These are phyloP conservation scores for Lepidurus couesii DNA, from an alignment of 1,140 invertebrate species.

Conservation along the genomic window DNA sequence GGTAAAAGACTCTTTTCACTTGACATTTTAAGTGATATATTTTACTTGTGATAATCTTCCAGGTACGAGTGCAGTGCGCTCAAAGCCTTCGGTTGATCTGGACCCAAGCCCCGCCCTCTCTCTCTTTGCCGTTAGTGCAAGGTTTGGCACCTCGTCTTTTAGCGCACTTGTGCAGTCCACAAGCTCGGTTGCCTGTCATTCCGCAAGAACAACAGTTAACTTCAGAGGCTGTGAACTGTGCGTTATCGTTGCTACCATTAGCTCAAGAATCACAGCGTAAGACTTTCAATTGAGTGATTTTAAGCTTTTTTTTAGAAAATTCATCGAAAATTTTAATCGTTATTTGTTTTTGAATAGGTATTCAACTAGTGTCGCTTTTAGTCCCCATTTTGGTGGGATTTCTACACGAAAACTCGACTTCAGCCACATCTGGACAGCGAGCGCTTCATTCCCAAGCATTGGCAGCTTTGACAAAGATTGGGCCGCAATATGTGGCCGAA, in stretches of 20 bases:
- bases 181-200: conserved; percentile 9
- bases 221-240: conserved; percentile 54
- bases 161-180: conserved; percentile 56
- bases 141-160: conserved; percentile 67
- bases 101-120: conserved; percentile 58
- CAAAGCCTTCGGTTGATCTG: conserved; percentile 71
- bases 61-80: conserved; percentile 70
- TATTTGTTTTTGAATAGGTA: conserved; percentile 55
- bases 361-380: conserved; percentile 77
- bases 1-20: conserved; percentile 32
- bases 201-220: conserved; percentile 51
- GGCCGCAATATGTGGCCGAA: conserved; percentile 78
- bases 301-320: too few relatives aligned
- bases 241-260: conserved; percentile 66
- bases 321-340: neutral
- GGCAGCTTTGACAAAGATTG: conserved; percentile 81
- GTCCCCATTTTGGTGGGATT: conserved; percentile 83
- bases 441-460: conserved; percentile 78
- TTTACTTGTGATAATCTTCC: conserved; percentile 40
- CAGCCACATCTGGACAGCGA: conserved; percentile 57
- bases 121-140: conserved; percentile 74
- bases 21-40: conserved; percentile 36
- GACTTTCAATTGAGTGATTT: conserved; percentile 41
- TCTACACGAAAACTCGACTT: conserved; percentile 61
- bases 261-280: conserved; percentile 72